Evolutionary conservation across 2,797 vertebrate species (phyloP).

Genomic region (Pempheris klunzingeri): DNA sequence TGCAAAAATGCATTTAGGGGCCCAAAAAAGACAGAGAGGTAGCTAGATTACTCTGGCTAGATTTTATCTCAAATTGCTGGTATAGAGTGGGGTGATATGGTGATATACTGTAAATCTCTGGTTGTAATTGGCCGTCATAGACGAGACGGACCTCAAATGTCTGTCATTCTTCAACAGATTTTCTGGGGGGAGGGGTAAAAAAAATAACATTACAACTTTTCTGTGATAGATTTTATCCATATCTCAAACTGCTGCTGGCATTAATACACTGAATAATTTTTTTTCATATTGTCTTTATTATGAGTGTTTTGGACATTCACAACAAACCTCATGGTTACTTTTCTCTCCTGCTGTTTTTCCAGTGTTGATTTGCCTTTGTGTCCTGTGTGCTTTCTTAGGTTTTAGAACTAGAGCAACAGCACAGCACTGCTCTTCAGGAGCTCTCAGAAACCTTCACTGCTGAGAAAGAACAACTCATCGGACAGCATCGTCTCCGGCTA

Average conservation of each 20-base stretch:
- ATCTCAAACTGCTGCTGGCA: not conserved
- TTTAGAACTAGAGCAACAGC: constrained; percentile 86
- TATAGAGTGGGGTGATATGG: not conserved
- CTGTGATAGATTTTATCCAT: not conserved
- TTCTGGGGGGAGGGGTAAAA: too few relatives aligned
- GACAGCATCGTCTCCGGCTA: constrained; percentile 79
- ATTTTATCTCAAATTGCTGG: too few relatives aligned
- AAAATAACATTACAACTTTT: not conserved
- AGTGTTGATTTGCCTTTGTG: not conserved
- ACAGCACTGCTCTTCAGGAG: constrained; percentile 83
- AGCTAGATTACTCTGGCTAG: not conserved
- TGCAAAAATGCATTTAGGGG: not conserved
- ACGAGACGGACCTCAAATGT: too few relatives aligned
- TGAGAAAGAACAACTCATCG: constrained; percentile 79
- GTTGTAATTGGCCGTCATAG: too few relatives aligned
- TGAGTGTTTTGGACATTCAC: not conserved
- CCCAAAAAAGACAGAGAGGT: too few relatives aligned
- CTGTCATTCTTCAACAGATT: not conserved
- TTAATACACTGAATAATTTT: not conserved
- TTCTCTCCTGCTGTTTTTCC: too few relatives aligned
- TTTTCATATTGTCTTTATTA: too few relatives aligned
- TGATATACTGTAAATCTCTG: not conserved
- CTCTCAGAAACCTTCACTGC: constrained; percentile 74
- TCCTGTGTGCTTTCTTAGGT: constrained; percentile 71
- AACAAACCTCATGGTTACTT: not conserved